Evolutionary conservation across 2,888 invertebrate species (phyloP).

Genomic region (Dynastes hyllus): DNA sequence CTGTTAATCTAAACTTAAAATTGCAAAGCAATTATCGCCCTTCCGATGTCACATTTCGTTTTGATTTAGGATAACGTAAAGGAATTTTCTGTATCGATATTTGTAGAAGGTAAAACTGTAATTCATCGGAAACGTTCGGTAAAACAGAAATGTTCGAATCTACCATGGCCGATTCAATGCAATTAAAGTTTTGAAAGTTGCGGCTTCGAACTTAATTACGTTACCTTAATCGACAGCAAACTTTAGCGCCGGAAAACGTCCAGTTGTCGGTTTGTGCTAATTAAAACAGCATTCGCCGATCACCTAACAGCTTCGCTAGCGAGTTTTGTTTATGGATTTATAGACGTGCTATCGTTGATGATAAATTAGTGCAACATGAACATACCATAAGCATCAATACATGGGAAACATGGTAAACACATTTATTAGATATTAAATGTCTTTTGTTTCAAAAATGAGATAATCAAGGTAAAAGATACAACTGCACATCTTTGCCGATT

Average conservation of each 20-base stretch:
- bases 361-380: neutral
- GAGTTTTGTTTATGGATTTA: neutral
- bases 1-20: too few relatives aligned
- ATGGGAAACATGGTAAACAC: neutral
- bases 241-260: slow-evolving; percentile 42
- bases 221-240: slow-evolving; percentile 46
- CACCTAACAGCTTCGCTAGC: neutral
- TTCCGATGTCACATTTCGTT: too few relatives aligned
- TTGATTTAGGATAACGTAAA: too few relatives aligned
- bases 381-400: neutral
- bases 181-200: slow-evolving; percentile 43
- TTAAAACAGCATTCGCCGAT: slow-evolving; percentile 41
- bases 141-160: slow-evolving; percentile 1
- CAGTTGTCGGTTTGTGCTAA: slow-evolving; percentile 44
- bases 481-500: too few relatives aligned
- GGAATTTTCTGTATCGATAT: neutral
- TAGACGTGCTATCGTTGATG: neutral
- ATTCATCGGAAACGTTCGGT: neutral
- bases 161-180: slow-evolving; percentile 14
- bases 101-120: neutral
- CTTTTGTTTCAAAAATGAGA: neutral
- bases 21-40: too few relatives aligned
- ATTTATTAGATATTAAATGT: neutral
- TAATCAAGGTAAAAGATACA: too few relatives aligned
- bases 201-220: slow-evolving; percentile 38